Base-by-base conservation (phyloP, 1,140 invertebrate genomes). In the Trichoplusia ni region DNA sequence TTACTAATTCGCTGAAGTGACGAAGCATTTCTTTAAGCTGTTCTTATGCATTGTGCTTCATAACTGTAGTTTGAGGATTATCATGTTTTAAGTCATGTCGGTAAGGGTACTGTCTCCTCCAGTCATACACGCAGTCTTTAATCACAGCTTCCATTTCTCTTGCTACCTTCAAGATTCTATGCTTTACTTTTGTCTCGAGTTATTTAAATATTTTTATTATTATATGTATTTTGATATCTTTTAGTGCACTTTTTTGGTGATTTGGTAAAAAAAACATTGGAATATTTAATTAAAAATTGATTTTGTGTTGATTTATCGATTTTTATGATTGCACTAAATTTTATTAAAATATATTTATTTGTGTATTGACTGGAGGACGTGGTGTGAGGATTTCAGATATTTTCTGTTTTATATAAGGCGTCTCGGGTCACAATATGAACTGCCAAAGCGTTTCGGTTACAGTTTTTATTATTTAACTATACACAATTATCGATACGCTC, bases 281-380 rank as follows among this genome's bases (percentile, higher is more conserved):
- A n/a, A n/a, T n/a, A n/a, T n/a, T n/a, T n/a, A n/a, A n/a, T 27
- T 27, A 27, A 27, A 27, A 27, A 4, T 27, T 4, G 3, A 4
- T 4, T 27, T 27, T 27, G 25, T 37, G 6, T 23, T 3, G 3
- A n/a, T 46, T 1, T 49, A 19, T 49, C n/a, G 7, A 29, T 51
- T 19, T 38, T 49, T 37, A 8, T 23, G 1, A 42, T 64, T 33
- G 67, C 49, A 69, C 71, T 51, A 63, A 66, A 72, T 58, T 60
- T 66, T 63, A 69, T 74, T 75, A 64, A 79, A 80, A 76, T 75
- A 76, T 71, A n/a, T n/a, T 59, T 53, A 42, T 37, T 14, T 60
- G 66, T 75, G 67, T 78, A 71, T 67, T 83, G 84, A 84, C 82
- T 80, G 84, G 81, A 72, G 82, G 81, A 73, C 59, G 74, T 82